Percentiles rank a stretch among this genome's conserved stretches.
phyloP scores from a whole-genome alignment of 2,888 invertebrate genomes.

The Hedychridium roseum region DNA sequence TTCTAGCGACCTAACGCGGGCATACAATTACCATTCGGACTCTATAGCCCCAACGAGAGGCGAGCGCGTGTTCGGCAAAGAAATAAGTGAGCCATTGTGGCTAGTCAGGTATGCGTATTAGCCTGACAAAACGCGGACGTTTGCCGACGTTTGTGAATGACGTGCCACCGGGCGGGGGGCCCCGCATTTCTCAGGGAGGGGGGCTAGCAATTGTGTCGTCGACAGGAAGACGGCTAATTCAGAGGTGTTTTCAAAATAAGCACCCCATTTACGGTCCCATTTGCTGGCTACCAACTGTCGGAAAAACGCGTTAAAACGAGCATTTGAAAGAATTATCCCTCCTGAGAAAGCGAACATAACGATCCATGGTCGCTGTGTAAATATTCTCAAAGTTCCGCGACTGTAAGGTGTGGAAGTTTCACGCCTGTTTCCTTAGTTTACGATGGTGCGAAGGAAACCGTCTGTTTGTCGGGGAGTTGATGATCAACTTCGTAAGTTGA shows the following conservation, averaged over 20 bases:
- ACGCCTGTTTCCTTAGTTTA: too few relatives aligned
- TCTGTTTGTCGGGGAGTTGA: too few relatives aligned
- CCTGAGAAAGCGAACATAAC: slow-evolving; percentile 3
- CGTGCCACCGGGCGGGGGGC: slow-evolving; percentile 25
- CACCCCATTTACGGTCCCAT: slow-evolving; percentile 13
- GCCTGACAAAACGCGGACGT: slow-evolving; percentile 16
- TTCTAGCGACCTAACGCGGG: slow-evolving; percentile 4
- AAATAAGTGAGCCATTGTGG: slow-evolving; percentile 34
- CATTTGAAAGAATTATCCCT: slow-evolving; percentile 8
- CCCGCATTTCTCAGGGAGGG: slow-evolving; percentile 19
- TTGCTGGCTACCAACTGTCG: neutral
- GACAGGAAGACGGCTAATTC: slow-evolving; percentile 34
- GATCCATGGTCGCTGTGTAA: slow-evolving; percentile 3
- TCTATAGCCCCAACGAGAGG: slow-evolving; percentile 6
- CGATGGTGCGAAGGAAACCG: too few relatives aligned
- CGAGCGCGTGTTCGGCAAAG: slow-evolving; percentile 16
- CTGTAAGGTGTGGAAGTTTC: too few relatives aligned
- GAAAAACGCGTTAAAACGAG: slow-evolving; percentile 2
- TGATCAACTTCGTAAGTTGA: too few relatives aligned
- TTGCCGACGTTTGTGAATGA: slow-evolving; percentile 25
- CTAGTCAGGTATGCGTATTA: slow-evolving; percentile 30
- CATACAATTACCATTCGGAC: slow-evolving; percentile 8
- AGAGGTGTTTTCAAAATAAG: slow-evolving; percentile 45
- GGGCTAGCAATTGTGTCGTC: slow-evolving; percentile 21
- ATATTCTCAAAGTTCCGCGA: too few relatives aligned